These are phyloP conservation scores for Eupithecia subfuscata DNA, from an alignment of 2,888 invertebrate genomes.

Conservation along the genomic window DNA sequence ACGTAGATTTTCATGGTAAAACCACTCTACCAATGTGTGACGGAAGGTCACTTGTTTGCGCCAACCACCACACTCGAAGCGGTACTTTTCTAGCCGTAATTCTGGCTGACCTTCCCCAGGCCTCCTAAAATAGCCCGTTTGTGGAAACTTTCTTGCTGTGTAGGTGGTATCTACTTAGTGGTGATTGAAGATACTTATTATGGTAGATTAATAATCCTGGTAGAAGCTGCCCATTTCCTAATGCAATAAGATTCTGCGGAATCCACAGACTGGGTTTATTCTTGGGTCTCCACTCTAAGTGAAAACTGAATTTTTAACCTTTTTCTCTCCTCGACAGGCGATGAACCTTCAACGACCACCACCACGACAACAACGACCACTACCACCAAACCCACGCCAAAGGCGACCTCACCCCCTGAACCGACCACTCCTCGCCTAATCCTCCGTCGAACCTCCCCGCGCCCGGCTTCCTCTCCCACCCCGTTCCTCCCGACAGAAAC, in stretches of 20 bases:
- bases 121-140: background rate
- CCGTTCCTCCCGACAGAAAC: conserved; percentile 51
- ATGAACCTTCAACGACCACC: conserved; percentile 73
- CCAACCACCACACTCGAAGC: background rate
- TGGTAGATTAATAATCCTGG: background rate
- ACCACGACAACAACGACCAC: conserved; percentile 52
- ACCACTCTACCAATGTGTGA: no score
- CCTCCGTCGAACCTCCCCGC: conserved; percentile 54
- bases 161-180: background rate
- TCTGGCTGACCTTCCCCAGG: background rate
- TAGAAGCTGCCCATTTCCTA: background rate
- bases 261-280: background rate
- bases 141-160: background rate
- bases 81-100: background rate
- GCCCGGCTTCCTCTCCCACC: conserved; percentile 58
- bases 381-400: conserved; percentile 43
- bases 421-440: conserved; percentile 56
- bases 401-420: conserved; percentile 25
- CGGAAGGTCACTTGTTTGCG: no score
- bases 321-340: conserved; percentile 56
- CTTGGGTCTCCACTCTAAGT: background rate
- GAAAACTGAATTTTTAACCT: background rate
- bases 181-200: background rate
- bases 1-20: no score
- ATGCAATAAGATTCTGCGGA: no score